These are phyloP conservation scores for Strigamia transsilvanica DNA, from an alignment of 2,888 invertebrate species.

Conservation along the genomic window DNA sequence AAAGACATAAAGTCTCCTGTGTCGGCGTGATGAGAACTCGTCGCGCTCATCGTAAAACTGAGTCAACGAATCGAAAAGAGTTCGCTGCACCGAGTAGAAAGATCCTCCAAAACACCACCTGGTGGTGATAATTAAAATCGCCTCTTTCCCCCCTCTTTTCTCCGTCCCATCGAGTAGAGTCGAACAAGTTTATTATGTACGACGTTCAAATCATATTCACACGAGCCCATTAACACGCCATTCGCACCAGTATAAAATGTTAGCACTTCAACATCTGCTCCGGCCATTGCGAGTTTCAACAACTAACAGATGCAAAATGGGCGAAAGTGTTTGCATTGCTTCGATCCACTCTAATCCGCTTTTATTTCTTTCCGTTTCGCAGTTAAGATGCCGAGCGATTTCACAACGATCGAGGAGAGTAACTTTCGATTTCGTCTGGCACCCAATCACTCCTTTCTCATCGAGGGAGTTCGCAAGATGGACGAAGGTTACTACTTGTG, in stretches of 20 bases:
- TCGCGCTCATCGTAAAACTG: background rate
- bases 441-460: slow-evolving; percentile 63
- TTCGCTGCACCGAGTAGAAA: background rate
- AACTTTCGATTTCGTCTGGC: slow-evolving; percentile 54
- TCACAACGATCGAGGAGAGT: slow-evolving; percentile 50
- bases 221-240: slow-evolving; percentile 14
- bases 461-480: slow-evolving; percentile 69
- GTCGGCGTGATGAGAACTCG: background rate
- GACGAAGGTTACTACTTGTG: slow-evolving; percentile 65
- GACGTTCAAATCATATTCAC: background rate
- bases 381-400: slow-evolving; percentile 59
- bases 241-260: slow-evolving; percentile 4
- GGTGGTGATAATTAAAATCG: background rate
- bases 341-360: background rate
- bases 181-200: slow-evolving; percentile 14
- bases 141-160: background rate
- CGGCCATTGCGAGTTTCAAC: background rate
- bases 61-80: background rate
- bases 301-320: background rate
- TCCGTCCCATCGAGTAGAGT: background rate
- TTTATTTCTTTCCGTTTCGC: slow-evolving; percentile 53
- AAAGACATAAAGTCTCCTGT: background rate
- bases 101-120: background rate
- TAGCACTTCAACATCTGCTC: slow-evolving; percentile 4
- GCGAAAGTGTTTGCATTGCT: background rate